Evolutionary conservation across 53 echinoderm and acorn worm species (phyloP).

Genomic region (Echinarachnius parma): DNA sequence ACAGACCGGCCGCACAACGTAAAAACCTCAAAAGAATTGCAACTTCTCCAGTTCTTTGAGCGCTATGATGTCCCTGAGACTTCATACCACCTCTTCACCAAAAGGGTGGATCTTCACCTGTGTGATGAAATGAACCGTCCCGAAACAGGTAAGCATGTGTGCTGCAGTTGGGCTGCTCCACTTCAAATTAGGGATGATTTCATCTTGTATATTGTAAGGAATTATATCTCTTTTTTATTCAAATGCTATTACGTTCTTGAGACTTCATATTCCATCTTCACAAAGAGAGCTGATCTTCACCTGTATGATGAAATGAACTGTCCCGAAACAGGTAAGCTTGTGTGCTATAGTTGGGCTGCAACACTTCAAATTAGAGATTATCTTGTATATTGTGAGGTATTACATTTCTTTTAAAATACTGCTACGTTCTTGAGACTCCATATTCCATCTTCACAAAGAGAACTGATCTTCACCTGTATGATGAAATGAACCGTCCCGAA

Average conservation of each 20-base stretch:
- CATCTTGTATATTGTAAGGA: too few species aligned
- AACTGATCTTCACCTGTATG: conserved; percentile 60
- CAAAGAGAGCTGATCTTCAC: conserved; percentile 67
- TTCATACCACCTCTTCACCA: conserved; percentile 85
- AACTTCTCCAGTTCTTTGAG: conserved; percentile 86
- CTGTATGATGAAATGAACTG: conserved; percentile 37
- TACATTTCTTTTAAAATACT: too few species aligned
- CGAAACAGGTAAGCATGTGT: conserved; percentile 64
- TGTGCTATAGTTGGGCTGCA: neutral
- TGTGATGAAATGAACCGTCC: conserved; percentile 97
- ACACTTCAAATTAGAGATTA: neutral
- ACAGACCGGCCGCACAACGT: conserved; percentile 55
- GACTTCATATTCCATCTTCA: conserved; percentile 89
- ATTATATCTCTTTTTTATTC: too few species aligned
- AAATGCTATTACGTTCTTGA: too few species aligned
- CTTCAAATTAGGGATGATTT: neutral
- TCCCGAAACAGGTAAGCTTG: conserved; percentile 67
- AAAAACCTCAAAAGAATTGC: conserved; percentile 74
- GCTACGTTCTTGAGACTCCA: too few species aligned
- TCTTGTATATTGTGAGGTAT: too few species aligned
- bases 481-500: conserved; percentile 52
- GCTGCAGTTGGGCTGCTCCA: neutral
- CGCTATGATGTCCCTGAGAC: conserved; percentile 85
- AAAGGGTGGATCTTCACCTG: conserved; percentile 83
- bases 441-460: too few species aligned